Percentiles rank a stretch among this genome's conserved stretches.
These are phyloP conservation scores for Pampusana beccarii DNA, from an alignment of 2,113 vertebrate species.

Conservation along the genomic window DNA sequence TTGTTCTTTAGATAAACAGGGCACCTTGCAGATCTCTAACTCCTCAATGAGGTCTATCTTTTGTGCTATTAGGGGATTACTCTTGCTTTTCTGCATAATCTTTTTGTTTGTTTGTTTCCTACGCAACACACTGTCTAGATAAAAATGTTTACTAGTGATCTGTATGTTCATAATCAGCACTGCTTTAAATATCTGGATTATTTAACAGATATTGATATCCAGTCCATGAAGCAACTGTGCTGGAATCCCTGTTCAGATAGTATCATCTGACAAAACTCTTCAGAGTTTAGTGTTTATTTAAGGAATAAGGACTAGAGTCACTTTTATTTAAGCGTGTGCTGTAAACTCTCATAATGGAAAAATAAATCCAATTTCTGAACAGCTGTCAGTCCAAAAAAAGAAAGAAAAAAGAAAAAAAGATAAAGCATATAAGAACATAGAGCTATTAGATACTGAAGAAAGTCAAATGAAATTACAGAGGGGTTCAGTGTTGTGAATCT, in stretches of 20 bases:
- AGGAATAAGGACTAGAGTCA: not conserved
- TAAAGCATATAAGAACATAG: not conserved
- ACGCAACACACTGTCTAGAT: not conserved
- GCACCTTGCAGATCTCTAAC: not conserved
- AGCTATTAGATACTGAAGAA: not conserved
- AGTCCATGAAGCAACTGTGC: not conserved
- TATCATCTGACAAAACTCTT: not conserved
- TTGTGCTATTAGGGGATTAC: not conserved
- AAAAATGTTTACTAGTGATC: not conserved
- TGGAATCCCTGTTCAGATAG: not conserved
- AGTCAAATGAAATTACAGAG: not conserved
- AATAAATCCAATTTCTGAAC: not conserved
- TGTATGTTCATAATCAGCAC: not conserved
- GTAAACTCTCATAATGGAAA: not conserved
- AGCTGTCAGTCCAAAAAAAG: not conserved
- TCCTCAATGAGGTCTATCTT: not conserved
- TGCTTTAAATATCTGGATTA: not conserved
- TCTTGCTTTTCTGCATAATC: not conserved
- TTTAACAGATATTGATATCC: not conserved
- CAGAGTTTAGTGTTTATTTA: not conserved
- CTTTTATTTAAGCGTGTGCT: not conserved
- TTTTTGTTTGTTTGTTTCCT: not conserved
- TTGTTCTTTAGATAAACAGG: not conserved
- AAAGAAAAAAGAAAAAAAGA: not conserved
- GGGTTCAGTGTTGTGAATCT: not conserved